Conservation (phyloP, 2,797 vertebrate genomes). For the Cyprinella venusta region DNA sequence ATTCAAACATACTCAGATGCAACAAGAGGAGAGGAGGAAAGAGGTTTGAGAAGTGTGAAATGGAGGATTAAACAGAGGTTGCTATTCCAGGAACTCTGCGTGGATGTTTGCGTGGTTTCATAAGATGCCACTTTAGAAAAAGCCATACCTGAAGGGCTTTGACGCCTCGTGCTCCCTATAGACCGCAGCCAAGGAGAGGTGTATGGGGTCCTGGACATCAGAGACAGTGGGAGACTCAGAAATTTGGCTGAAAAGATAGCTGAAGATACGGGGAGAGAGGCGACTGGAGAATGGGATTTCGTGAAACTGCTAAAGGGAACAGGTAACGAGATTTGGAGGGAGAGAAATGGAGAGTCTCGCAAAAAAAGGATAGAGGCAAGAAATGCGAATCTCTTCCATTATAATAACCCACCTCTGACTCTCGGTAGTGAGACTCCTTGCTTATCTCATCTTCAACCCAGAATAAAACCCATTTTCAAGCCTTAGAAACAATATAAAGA, state of each 20-base stretch:
- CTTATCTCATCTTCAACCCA: conserved; percentile 79
- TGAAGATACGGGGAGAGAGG: conserved; percentile 40
- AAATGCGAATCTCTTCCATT: conserved; percentile 69
- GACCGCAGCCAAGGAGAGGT: conserved; percentile 6
- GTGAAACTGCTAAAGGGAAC: conserved; percentile 51
- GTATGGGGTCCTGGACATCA: conserved; percentile 23
- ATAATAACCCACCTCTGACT: conserved; percentile 74
- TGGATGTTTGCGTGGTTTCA: conserved; percentile 42
- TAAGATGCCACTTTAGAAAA: conserved; percentile 5
- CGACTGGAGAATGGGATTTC: conserved; percentile 48
- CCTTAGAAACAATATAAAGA: conserved; percentile 76
- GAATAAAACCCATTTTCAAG: conserved; percentile 81
- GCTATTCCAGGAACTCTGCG: conserved; percentile 27
- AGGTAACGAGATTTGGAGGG: conserved; percentile 48
- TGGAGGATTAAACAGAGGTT: background rate
- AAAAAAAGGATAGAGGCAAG: conserved; percentile 59
- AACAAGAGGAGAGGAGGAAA: background rate
- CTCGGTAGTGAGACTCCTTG: conserved; percentile 69
- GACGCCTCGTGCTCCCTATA: background rate
- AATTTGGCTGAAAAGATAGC: conserved; percentile 16
- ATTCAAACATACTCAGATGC: background rate
- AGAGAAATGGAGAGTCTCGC: conserved; percentile 65
- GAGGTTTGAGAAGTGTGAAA: conserved; percentile 15
- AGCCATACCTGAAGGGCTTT: background rate
- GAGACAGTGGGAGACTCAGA: conserved; percentile 14